Conservation (phyloP, 2,888 invertebrate species). For the Polymixis flavicincta region DNA sequence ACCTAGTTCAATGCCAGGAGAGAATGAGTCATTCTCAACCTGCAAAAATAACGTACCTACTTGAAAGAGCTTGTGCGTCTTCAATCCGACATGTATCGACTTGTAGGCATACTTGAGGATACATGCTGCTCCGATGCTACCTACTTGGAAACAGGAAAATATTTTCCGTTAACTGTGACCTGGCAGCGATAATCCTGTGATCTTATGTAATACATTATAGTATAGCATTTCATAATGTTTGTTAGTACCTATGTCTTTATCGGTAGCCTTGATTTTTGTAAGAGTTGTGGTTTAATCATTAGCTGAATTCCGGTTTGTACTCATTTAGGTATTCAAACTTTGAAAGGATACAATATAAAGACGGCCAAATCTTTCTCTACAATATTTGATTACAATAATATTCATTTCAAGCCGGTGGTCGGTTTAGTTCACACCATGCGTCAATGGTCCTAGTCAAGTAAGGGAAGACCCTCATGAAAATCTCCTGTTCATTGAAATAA, state of each 20-base stretch:
- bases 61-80: conserved; percentile 13
- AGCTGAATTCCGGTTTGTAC: not conserved
- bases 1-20: conserved; percentile 65
- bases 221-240: conserved; percentile 25
- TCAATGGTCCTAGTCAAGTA: not conserved
- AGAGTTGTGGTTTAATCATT: not conserved
- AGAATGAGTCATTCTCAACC: conserved; percentile 63
- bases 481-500: not conserved
- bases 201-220: conserved; percentile 24
- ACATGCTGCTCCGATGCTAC: not conserved
- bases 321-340: not conserved
- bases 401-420: not conserved
- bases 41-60: conserved; percentile 49
- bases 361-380: not conserved
- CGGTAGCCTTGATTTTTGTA: conserved; percentile 3
- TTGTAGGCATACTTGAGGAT: conserved; percentile 13
- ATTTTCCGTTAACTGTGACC: conserved; percentile 15
- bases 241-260: conserved; percentile 24
- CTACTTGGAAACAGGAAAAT: conserved; percentile 24
- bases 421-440: not conserved
- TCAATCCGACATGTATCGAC: conserved; percentile 26
- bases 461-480: not conserved
- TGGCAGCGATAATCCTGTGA: conserved; percentile 26
- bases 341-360: not conserved
- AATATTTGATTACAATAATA: not conserved